Conservation (phyloP, 2,888 invertebrate species). For the Rhamnusium bicolor region DNA sequence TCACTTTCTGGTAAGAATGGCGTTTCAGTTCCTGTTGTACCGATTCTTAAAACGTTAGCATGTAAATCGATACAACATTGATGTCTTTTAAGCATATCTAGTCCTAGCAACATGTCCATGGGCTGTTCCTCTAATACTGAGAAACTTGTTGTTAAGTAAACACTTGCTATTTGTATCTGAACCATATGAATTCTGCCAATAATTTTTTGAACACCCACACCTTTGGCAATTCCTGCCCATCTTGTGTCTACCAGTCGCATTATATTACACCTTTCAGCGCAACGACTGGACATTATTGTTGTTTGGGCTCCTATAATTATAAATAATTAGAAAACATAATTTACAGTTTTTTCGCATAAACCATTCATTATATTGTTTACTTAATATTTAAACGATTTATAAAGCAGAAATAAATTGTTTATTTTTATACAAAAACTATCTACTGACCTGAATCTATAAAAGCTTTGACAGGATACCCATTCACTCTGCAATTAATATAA, state of each 20-base stretch:
- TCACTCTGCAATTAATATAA: slow-evolving; percentile 97
- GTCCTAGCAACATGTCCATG: slow-evolving; percentile 98
- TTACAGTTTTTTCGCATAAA: too few relatives aligned
- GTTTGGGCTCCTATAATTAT: slow-evolving; percentile 84
- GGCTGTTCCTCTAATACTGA: slow-evolving; percentile 97
- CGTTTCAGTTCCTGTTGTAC: slow-evolving; percentile 95
- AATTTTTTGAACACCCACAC: slow-evolving; percentile 96
- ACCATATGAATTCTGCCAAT: slow-evolving; percentile 98
- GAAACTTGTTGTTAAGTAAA: slow-evolving; percentile 95
- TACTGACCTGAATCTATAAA: slow-evolving; percentile 93
- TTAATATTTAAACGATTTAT: too few relatives aligned
- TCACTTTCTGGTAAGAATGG: slow-evolving; percentile 86
- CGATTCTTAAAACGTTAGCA: slow-evolving; percentile 89
- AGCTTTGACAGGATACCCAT: slow-evolving; percentile 96
- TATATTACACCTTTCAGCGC: slow-evolving; percentile 95
- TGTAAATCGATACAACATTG: slow-evolving; percentile 96
- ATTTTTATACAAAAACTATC: too few relatives aligned
- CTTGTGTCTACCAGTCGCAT: slow-evolving; percentile 91
- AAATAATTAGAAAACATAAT: background rate
- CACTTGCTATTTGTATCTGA: slow-evolving; percentile 95
- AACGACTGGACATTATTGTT: slow-evolving; percentile 97
- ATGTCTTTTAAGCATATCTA: slow-evolving; percentile 98
- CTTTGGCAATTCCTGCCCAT: slow-evolving; percentile 97
- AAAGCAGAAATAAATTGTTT: too few relatives aligned
- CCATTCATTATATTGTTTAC: too few relatives aligned